Conservation (phyloP, 1,140 invertebrate species). For the Mercenaria mercenaria region DNA sequence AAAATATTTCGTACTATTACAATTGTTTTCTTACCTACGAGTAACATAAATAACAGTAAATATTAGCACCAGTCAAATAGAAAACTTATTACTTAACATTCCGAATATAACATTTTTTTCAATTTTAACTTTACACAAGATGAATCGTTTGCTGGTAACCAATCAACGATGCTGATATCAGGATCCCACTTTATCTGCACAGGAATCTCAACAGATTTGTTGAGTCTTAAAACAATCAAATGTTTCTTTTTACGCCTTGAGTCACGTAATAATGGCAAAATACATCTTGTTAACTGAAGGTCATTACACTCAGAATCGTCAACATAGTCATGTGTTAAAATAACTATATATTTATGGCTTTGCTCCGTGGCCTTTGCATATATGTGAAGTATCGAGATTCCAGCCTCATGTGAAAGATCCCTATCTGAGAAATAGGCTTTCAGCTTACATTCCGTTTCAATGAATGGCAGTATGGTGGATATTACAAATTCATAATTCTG, state of each 20-base stretch:
- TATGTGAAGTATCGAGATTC: background rate
- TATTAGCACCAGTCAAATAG: too few relatives aligned
- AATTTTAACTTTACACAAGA: background rate
- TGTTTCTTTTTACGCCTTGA: background rate
- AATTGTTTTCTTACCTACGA: too few relatives aligned
- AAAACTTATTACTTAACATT: too few relatives aligned
- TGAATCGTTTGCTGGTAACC: background rate
- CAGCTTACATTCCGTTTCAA: background rate
- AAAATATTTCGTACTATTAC: too few relatives aligned
- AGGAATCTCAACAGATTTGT: background rate
- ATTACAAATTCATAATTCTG: background rate
- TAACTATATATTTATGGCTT: background rate
- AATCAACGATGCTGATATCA: background rate
- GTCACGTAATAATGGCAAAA: background rate
- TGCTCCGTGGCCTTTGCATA: background rate
- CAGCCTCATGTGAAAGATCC: background rate
- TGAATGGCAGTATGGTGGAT: background rate
- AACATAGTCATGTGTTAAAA: background rate
- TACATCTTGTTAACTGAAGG: background rate
- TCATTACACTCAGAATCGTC: background rate
- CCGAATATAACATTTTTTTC: constrained; percentile 49
- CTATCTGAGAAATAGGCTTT: background rate
- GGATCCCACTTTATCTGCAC: background rate
- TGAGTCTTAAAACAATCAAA: background rate
- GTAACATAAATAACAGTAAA: too few relatives aligned